Base-by-base conservation (phyloP, 2,797 vertebrate species). In the Protonibea diacanthus region DNA sequence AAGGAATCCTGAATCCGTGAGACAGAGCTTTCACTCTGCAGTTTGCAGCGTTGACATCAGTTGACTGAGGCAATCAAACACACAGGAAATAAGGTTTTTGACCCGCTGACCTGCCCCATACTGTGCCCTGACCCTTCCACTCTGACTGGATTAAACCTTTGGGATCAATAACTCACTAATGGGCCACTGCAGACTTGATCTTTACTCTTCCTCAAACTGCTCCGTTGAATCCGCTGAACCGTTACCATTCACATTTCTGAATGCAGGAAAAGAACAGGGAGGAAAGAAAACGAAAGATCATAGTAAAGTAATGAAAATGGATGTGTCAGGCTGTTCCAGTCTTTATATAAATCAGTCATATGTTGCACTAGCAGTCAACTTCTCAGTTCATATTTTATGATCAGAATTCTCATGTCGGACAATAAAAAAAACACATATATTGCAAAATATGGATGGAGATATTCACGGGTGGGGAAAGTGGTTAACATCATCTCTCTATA, bases 91-190 rank as follows among this genome's bases (percentile, higher is more conserved):
- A 17, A 48, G 47, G 49, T 71, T 40, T 71, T 14, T 49, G 47
- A 74, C 59, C 67, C 42, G 13, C 10, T 62, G 64, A 60, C 61
- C 56, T 55, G 14, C 55, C 52, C 12, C 20, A 13, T 27, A n/a
- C 47, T 14, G 14, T 29, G 25, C 25, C 2, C n/a, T 64, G 74
- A 84, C 52, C 40, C 33, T 27, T 40, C 21, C 7, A 17, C 42
- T 67, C 0, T 23, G 51, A 63, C 47, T 58, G 9, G n/a, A 77
- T 67, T 11, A 66, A 48, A 21, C 40, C 71, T 69, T 14, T 6
- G 18, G 58, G 56, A 78, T 52, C n/a, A 74, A n/a, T 45, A 45
- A 29, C 42, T 71, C 69, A 47, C 44, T 68, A 47, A 33, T 52
- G 57, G 21, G 44, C 20, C 14, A 59, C 59, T 57, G 67, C 7